Conservation (phyloP, 2,797 vertebrate species). For the Chelon auratus region DNA sequence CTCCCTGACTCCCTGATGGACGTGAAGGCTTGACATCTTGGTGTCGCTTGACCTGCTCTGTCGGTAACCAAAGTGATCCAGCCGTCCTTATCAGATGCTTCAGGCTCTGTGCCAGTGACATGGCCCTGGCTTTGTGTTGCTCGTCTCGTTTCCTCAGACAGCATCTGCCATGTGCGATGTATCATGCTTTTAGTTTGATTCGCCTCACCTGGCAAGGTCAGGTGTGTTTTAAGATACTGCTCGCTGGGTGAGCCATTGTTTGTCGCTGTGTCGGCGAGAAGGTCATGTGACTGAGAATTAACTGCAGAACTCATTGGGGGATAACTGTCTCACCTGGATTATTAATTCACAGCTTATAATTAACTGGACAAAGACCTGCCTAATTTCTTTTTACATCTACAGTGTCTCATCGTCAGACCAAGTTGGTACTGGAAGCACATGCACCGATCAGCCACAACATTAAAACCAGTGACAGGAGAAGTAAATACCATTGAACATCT, state of each 20-base stretch:
- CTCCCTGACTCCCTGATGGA: conserved; percentile 81
- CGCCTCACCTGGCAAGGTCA: conserved; percentile 55
- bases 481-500: no score
- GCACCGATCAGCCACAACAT: no score
- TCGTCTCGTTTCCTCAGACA: conserved; percentile 51
- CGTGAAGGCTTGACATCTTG: conserved; percentile 86
- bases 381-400: no score
- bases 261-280: conserved; percentile 23
- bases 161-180: conserved; percentile 47
- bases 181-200: conserved; percentile 29
- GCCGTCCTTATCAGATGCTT: conserved; percentile 73
- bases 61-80: conserved; percentile 78
- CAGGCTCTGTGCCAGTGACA: conserved; percentile 50
- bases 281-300: conserved; percentile 35
- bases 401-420: neutral
- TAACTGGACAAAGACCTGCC: neutral
- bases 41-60: conserved; percentile 85
- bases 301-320: conserved; percentile 1
- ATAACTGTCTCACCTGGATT: conserved; percentile 4
- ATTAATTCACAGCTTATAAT: conserved; percentile 6
- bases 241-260: conserved; percentile 44
- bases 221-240: conserved; percentile 50
- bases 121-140: conserved; percentile 63
- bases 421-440: neutral
- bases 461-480: no score